phyloP scores from a whole-genome alignment of 2,113 vertebrate genomes.

The Catharus bicknelli region DNA sequence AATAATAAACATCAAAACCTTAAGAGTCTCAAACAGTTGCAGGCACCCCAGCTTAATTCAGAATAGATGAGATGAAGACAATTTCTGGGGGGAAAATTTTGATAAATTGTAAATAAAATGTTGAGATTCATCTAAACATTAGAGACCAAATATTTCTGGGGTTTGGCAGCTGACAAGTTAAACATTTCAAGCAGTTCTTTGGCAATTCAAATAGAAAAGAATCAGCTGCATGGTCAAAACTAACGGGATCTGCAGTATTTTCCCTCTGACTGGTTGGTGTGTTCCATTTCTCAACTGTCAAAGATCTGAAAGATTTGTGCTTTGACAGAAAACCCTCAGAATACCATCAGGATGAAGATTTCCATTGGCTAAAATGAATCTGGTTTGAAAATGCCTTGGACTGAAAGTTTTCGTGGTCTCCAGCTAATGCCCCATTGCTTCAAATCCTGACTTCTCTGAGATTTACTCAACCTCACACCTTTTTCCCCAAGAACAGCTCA shows the following conservation, averaged over 20 bases:
- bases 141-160: neutral
- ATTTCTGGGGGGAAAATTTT: neutral
- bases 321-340: neutral
- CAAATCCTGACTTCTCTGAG: neutral
- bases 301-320: neutral
- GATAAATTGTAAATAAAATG: neutral
- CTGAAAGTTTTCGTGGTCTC: neutral
- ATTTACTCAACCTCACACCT: neutral
- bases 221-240: neutral
- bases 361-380: neutral
- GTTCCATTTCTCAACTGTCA: neutral
- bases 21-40: neutral
- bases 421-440: neutral
- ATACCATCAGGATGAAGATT: neutral
- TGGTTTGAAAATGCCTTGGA: neutral
- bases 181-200: conserved; percentile 10
- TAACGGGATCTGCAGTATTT: neutral
- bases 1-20: neutral
- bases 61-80: neutral
- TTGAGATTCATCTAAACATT: neutral
- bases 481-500: neutral
- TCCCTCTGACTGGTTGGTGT: neutral
- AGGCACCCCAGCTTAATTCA: neutral
- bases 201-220: neutral
- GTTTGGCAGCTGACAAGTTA: conserved; percentile 7